A percentile compares a stretch with the other conserved stretches of the same genome.
These are phyloP conservation scores for Channa argus DNA, from an alignment of 2,113 vertebrate genomes.

Conservation along the genomic window DNA sequence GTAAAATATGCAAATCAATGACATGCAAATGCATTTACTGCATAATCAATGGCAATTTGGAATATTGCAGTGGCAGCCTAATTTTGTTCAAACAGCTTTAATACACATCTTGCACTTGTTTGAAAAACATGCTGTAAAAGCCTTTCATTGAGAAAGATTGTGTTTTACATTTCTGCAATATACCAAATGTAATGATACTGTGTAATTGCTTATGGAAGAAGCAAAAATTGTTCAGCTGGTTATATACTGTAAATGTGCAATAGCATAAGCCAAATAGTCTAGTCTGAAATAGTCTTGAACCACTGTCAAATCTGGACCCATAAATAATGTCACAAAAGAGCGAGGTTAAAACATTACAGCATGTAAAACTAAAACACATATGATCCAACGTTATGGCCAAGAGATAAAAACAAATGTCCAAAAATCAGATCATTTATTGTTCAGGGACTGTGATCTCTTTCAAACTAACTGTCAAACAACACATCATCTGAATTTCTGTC, in stretches of 20 bases:
- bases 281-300: too few relatives aligned
- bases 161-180: not conserved
- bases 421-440: too few relatives aligned
- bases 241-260: too few relatives aligned
- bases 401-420: too few relatives aligned
- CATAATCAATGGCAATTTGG: constrained; percentile 33
- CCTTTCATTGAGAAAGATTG: not conserved
- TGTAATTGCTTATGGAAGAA: not conserved
- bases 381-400: too few relatives aligned
- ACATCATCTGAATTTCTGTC: too few relatives aligned
- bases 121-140: constrained; percentile 18
- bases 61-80: constrained; percentile 22
- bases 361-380: too few relatives aligned
- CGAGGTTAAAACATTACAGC: too few relatives aligned
- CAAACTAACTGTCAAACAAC: too few relatives aligned
- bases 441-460: too few relatives aligned
- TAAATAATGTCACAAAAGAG: not conserved
- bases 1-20: constrained; percentile 37
- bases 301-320: not conserved
- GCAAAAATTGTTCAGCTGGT: not conserved
- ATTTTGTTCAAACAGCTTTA: constrained; percentile 45
- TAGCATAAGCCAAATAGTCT: too few relatives aligned
- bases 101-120: constrained; percentile 25
- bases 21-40: constrained; percentile 33
- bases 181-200: constrained; percentile 4